phyloP scores from a whole-genome alignment of 2,113 vertebrate genomes.

The Datnioides undecimradiatus region DNA sequence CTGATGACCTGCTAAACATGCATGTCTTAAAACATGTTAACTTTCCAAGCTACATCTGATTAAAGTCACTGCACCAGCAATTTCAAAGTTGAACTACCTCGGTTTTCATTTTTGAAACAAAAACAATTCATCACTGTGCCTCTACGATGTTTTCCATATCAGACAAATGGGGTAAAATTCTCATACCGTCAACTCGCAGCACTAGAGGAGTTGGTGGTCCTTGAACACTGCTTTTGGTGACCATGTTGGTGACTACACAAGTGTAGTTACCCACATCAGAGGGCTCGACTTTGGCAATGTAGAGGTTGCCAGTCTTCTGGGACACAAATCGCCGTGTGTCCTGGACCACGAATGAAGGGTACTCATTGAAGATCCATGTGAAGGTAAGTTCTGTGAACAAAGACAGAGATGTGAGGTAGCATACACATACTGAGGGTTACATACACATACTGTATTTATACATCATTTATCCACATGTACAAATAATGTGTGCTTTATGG shows the following conservation, averaged over 20 bases:
- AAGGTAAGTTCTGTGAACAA: constrained; percentile 90
- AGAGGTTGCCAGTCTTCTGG: constrained; percentile 94
- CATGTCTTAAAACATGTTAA: neutral
- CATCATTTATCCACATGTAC: constrained; percentile 7
- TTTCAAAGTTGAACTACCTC: neutral
- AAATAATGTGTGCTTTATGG: constrained; percentile 38
- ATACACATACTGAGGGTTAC: neutral
- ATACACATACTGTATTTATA: constrained; percentile 15
- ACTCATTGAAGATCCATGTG: constrained; percentile 96
- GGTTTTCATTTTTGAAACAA: neutral
- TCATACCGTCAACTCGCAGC: constrained; percentile 91
- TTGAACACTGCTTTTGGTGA: constrained; percentile 90
- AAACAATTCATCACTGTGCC: neutral
- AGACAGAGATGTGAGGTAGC: constrained; percentile 20
- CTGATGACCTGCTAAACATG: neutral
- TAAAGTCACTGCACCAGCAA: neutral
- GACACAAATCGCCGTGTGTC: constrained; percentile 95
- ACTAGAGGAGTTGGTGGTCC: constrained; percentile 93
- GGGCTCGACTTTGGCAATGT: constrained; percentile 94
- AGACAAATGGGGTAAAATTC: neutral
- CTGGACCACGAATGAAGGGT: constrained; percentile 90
- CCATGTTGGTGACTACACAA: constrained; percentile 92
- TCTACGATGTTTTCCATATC: neutral
- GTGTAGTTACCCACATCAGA: constrained; percentile 96
- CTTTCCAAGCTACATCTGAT: constrained; percentile 13